Evolutionary conservation across 1,140 invertebrate species (phyloP).

Genomic region (Tetragonula clypearis): DNA sequence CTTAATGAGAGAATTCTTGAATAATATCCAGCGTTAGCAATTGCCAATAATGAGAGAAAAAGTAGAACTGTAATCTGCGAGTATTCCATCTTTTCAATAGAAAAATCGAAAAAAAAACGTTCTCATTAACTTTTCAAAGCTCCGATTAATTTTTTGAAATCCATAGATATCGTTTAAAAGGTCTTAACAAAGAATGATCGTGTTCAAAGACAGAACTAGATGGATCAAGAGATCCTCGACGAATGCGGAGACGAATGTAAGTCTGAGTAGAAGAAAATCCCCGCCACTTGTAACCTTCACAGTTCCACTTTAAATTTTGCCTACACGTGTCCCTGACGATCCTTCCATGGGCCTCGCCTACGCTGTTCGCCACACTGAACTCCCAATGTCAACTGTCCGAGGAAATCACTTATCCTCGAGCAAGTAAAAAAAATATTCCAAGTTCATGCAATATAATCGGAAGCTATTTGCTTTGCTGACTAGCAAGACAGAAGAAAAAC

Average conservation of each 20-base stretch:
- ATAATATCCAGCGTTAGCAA: constrained; percentile 44
- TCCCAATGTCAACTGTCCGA: neutral
- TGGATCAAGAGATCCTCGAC: constrained; percentile 33
- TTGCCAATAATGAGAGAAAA: constrained; percentile 23
- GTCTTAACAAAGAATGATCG: neutral
- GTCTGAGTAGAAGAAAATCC: constrained; percentile 29
- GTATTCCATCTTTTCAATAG: constrained; percentile 52
- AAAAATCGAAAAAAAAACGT: neutral
- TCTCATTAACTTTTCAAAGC: neutral
- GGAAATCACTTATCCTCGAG: neutral
- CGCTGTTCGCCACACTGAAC: neutral
- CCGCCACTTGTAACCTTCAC: constrained; percentile 44
- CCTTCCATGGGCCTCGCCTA: constrained; percentile 50
- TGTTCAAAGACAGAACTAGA: neutral
- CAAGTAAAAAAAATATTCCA: neutral
- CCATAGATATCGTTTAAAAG: neutral
- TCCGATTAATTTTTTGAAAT: neutral
- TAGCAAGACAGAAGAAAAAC: neutral
- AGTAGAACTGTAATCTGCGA: constrained; percentile 68
- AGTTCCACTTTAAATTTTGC: constrained; percentile 52
- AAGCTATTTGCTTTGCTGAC: neutral
- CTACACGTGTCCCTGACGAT: constrained; percentile 59
- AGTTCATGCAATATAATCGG: neutral
- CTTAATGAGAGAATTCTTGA: constrained; percentile 63
- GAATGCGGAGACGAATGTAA: constrained; percentile 32